phyloP scores from a whole-genome alignment of 2,888 invertebrate species.

The Pristionchus exspectatus region DNA sequence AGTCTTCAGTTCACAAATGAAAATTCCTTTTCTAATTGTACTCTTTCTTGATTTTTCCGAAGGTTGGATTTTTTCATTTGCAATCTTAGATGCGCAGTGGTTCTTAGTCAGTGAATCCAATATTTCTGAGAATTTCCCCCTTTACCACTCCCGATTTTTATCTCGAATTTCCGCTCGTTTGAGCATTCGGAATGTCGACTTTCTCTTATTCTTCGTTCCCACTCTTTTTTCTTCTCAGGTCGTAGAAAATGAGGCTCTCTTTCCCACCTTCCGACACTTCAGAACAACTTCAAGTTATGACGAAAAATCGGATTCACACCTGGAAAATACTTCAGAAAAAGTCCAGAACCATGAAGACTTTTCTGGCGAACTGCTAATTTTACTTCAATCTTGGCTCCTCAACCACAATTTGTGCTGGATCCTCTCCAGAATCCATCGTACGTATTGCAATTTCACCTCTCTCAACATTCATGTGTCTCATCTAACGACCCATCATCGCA shows the following conservation, averaged over 20 bases:
- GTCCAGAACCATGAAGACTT: no score
- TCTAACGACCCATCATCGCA: not conserved
- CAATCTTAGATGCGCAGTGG: not conserved
- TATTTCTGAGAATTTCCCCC: constrained; percentile 1
- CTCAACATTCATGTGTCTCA: constrained; percentile 3
- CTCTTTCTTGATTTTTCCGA: no score
- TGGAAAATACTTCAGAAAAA: no score
- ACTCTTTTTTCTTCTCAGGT: constrained; percentile 3
- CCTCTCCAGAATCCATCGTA: no score
- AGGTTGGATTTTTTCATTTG: not conserved
- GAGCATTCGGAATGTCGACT: constrained; percentile 30
- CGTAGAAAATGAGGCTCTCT: not conserved
- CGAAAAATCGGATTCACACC: not conserved
- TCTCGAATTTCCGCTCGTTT: constrained; percentile 41
- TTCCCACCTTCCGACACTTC: not conserved
- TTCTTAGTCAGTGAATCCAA: not conserved
- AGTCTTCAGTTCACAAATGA: no score
- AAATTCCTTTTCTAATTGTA: no score
- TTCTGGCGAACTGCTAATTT: no score
- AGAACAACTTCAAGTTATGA: not conserved
- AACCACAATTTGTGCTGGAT: no score
- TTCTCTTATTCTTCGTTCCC: constrained; percentile 14
- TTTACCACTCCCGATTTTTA: not conserved
- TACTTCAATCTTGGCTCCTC: no score
- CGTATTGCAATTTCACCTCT: not conserved